phyloP scores from a whole-genome alignment of 2,797 vertebrate species.

The Sebastes oblongus region DNA sequence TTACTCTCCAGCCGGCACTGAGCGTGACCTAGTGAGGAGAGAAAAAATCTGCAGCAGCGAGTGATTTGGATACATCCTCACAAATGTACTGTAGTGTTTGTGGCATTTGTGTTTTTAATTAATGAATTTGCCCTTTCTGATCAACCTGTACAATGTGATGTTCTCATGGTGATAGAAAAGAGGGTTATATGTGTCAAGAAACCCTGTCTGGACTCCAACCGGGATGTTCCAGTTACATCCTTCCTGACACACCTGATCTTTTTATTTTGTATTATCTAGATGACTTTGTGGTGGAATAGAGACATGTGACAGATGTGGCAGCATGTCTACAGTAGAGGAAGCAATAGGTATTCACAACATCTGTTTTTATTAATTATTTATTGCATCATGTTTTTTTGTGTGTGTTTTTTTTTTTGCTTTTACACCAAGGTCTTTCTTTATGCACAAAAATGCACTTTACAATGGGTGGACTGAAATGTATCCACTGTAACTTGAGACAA shows the following conservation, averaged over 20 bases:
- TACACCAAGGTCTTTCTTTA: background rate
- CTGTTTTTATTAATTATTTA: background rate
- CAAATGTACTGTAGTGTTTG: background rate
- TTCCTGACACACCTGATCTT: background rate
- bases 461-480: background rate
- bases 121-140: background rate
- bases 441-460: background rate
- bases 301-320: background rate
- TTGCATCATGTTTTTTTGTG: background rate
- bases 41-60: background rate
- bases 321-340: background rate
- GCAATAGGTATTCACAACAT: background rate
- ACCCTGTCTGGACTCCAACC: background rate
- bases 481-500: background rate
- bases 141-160: background rate
- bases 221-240: no score
- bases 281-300: background rate
- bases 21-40: background rate
- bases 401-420: background rate
- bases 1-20: constrained; percentile 7
- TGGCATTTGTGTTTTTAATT: background rate
- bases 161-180: background rate
- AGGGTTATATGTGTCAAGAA: background rate
- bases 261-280: background rate
- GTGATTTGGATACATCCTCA: background rate